A percentile compares a stretch with the other conserved stretches of the same genome.
Evolutionary conservation across 2,113 vertebrate genomes (phyloP).

Genomic region (Clarias gariepinus): DNA sequence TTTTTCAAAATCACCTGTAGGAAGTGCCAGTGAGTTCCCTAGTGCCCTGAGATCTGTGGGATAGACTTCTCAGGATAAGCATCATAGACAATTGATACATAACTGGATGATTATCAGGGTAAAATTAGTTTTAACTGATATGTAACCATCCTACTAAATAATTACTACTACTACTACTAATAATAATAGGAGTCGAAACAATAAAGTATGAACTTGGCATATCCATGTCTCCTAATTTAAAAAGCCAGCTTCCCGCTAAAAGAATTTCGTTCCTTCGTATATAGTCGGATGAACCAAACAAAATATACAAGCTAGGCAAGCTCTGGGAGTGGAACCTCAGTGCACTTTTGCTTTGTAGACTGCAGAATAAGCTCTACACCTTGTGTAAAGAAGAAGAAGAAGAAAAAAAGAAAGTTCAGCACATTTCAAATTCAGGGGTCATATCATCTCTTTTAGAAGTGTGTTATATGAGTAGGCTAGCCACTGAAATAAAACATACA

Average conservation of each 20-base stretch:
- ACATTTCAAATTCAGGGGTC: slow-evolving; percentile 38
- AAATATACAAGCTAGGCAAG: slow-evolving; percentile 43
- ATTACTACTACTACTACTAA: not conserved
- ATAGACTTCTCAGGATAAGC: no score
- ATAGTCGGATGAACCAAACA: slow-evolving; percentile 33
- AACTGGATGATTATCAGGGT: no score
- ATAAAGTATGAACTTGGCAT: not conserved
- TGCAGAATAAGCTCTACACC: slow-evolving; percentile 32
- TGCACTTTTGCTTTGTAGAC: slow-evolving; percentile 40
- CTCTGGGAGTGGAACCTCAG: slow-evolving; percentile 17
- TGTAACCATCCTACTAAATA: not conserved
- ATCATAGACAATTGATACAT: no score
- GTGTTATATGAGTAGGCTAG: slow-evolving; percentile 7
- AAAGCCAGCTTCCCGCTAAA: not conserved
- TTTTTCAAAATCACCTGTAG: no score
- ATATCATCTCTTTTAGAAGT: slow-evolving; percentile 24
- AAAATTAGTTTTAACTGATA: no score
- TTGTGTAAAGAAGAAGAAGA: slow-evolving; percentile 27
- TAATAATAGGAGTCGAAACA: not conserved
- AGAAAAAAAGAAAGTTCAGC: slow-evolving; percentile 47
- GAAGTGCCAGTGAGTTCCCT: no score
- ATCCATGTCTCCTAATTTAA: slow-evolving; percentile 10
- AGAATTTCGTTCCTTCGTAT: slow-evolving; percentile 28
- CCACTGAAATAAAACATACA: slow-evolving; percentile 8
- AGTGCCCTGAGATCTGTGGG: no score